Conservation (phyloP, 2,797 vertebrate species). For the Melanotaenia trifasciata region DNA sequence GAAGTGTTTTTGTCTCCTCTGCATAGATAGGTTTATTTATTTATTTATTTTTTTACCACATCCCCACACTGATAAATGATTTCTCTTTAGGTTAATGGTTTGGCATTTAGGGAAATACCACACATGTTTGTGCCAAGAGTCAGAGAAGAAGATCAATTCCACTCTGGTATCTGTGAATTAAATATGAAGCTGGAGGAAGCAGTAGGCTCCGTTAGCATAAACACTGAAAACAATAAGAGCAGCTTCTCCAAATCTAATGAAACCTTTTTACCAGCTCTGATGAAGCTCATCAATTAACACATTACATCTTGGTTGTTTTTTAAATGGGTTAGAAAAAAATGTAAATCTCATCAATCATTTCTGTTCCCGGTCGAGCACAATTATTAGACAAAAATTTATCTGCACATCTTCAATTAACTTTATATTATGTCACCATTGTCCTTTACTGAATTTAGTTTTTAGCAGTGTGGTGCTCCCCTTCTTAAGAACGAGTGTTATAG, state of each 20-base stretch:
- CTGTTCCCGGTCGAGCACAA: too few relatives aligned
- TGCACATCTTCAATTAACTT: background rate
- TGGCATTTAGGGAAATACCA: conserved; percentile 28
- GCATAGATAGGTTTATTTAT: conserved; percentile 9
- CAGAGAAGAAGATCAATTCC: conserved; percentile 17
- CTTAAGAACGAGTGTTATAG: background rate
- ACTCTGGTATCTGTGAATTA: background rate
- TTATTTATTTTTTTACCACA: background rate
- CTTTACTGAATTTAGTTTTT: too few relatives aligned
- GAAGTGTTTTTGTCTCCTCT: conserved; percentile 8
- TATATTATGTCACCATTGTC: background rate
- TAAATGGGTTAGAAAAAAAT: too few relatives aligned
- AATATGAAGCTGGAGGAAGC: conserved; percentile 15
- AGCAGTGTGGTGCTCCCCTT: background rate
- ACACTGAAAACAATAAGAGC: background rate
- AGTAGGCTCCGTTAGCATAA: background rate
- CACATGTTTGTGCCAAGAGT: conserved; percentile 5
- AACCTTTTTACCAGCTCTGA: background rate
- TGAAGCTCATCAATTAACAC: conserved; percentile 3
- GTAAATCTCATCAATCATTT: too few relatives aligned
- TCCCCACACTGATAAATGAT: conserved; percentile 6
- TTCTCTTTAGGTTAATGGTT: conserved; percentile 16
- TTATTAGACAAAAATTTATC: too few relatives aligned
- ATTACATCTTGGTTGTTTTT: background rate
- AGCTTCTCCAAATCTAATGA: background rate